Base-by-base conservation (phyloP, 2,113 vertebrate genomes). In the Xyrauchen texanus region DNA sequence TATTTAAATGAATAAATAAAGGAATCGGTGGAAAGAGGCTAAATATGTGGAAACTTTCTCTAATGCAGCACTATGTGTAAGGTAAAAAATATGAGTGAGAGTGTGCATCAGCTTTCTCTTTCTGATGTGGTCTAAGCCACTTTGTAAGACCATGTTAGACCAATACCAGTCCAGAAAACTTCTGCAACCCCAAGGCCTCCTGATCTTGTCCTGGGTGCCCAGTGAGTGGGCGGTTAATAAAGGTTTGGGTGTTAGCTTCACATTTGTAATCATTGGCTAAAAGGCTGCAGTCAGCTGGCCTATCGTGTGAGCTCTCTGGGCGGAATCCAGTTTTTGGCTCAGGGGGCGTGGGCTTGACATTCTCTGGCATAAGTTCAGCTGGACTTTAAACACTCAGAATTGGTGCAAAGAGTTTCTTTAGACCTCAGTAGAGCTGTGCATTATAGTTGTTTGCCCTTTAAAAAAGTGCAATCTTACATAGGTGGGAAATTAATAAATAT, bases 271-370 rank as follows among this genome's bases (percentile, higher is more conserved):
- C 69, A 84, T 84, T 84, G 83, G 83, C 62, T 47, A 15, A 81
- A 65, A 51, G 60, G 52, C 13, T 7, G 70, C 53, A 66, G 69
- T 84, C 76, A 65, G 65, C 57, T 78, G 47, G 70, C 70, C 79
- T 81, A 84, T 84, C 79, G 70, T 76, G 83, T 81, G 70, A 84
- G 79, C 76, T 60, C 76, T 81, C 70, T 46, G 66, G 79, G 79
- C 70, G 52, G 52, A 68, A 7, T 81, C 79, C 83, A 84, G 61
- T 34, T 10, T 7, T 66, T 62, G 79, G 15, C 76, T 78, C 52
- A 5, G 77, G 73, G 74, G 83, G 68, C 46, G 66, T 67, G 73
- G 62, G 69, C 64, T 76, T 63, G 78, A 77, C 75, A 80, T 80
- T 80, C 61, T 67, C 68, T 80, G 77, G 83, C 83, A 76, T 70